phyloP scores from a whole-genome alignment of 1,140 invertebrate genomes.

The Lethrus apterus region DNA sequence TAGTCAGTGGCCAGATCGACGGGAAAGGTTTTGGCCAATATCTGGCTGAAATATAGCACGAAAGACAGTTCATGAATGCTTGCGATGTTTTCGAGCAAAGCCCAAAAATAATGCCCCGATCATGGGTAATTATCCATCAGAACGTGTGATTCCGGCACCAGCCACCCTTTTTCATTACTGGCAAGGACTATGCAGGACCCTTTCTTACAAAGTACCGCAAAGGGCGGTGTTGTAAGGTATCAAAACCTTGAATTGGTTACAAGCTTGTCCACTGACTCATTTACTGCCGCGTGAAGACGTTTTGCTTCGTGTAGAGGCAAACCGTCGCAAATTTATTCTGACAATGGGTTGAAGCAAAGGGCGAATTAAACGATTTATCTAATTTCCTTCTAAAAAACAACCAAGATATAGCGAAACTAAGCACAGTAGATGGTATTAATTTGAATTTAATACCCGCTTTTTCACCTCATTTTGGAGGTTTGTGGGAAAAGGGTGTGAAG shows the following conservation, averaged over 20 bases:
- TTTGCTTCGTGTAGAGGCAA: neutral
- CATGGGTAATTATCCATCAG: neutral
- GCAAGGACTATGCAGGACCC: constrained; percentile 5
- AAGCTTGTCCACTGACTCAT: neutral
- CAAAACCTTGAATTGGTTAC: neutral
- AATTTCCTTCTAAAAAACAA: neutral
- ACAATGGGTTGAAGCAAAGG: neutral
- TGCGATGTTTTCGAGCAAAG: neutral
- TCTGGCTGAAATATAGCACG: too few species aligned
- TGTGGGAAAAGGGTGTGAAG: constrained; percentile 2
- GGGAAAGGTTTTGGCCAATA: constrained; percentile 1
- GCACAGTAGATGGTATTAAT: neutral
- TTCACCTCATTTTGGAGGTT: constrained; percentile 7
- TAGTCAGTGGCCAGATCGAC: neutral
- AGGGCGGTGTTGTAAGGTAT: neutral
- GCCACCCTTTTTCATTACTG: constrained; percentile 2
- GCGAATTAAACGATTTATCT: neutral
- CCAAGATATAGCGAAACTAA: neutral
- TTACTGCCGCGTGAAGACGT: neutral
- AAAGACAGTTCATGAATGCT: too few species aligned
- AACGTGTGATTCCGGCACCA: neutral
- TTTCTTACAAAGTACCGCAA: neutral
- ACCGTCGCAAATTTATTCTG: too few species aligned
- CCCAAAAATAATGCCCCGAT: neutral
- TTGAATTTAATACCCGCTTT: neutral